Evolutionary conservation across 1,140 invertebrate species (phyloP).

Genomic region (Heliconius hermathena): DNA sequence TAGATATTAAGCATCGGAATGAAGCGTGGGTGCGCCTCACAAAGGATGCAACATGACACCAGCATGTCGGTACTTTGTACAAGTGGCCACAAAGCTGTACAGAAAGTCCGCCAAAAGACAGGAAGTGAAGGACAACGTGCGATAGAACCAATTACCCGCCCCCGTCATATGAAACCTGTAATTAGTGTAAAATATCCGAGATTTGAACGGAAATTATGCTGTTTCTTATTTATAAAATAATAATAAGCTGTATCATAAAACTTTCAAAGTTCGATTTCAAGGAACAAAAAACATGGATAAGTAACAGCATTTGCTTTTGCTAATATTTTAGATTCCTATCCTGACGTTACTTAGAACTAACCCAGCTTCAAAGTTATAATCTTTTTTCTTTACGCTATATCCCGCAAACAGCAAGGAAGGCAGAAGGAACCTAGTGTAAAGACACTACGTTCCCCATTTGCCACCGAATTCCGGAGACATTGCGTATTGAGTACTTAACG

Average conservation of each 20-base stretch:
- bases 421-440: too few species aligned
- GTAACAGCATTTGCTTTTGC: too few species aligned
- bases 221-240: background rate
- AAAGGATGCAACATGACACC: conserved; percentile 70
- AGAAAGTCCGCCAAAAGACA: conserved; percentile 68
- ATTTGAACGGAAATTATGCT: conserved; percentile 56
- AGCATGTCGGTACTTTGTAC: conserved; percentile 62
- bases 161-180: conserved; percentile 73
- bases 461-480: too few species aligned
- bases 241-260: background rate
- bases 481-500: too few species aligned
- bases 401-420: too few species aligned
- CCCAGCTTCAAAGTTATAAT: too few species aligned
- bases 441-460: too few species aligned
- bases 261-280: background rate
- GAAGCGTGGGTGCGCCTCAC: conserved; percentile 62
- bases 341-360: too few species aligned
- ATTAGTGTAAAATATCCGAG: conserved; percentile 75
- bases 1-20: background rate
- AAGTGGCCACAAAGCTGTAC: conserved; percentile 54
- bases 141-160: conserved; percentile 77
- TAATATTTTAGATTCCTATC: too few species aligned
- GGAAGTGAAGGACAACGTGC: conserved; percentile 72
- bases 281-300: too few species aligned
- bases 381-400: too few species aligned